These are phyloP conservation scores for Gallirallus australis DNA, from an alignment of 2,797 vertebrate species.

Conservation along the genomic window DNA sequence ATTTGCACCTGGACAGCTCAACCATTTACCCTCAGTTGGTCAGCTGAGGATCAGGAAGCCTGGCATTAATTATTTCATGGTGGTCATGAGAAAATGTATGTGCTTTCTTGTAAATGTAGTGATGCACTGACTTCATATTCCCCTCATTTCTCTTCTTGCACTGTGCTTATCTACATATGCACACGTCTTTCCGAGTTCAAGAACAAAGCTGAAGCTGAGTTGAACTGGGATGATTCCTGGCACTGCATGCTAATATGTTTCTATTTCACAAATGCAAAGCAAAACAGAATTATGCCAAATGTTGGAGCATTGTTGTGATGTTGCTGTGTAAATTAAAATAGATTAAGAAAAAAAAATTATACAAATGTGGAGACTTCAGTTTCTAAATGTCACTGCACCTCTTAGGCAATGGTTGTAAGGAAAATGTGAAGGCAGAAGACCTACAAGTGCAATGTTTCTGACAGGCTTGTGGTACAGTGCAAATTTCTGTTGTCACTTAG, in stretches of 20 bases:
- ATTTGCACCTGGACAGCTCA: neutral
- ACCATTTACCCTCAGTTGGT: neutral
- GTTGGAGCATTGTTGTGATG: neutral
- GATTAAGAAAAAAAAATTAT: conserved; percentile 46
- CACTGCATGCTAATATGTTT: conserved; percentile 31
- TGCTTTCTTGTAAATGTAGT: neutral
- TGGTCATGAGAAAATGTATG: neutral
- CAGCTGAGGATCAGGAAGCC: neutral
- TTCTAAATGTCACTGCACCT: conserved; percentile 66
- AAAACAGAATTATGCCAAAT: conserved; percentile 28
- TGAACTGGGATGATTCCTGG: neutral
- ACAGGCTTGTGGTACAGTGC: conserved; percentile 64
- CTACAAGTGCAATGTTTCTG: conserved; percentile 68
- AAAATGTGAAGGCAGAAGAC: conserved; percentile 72
- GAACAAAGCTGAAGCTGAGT: neutral
- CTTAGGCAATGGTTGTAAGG: conserved; percentile 58
- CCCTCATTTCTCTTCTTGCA: neutral
- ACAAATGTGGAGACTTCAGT: conserved; percentile 66
- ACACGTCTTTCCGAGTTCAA: neutral
- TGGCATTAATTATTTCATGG: neutral
- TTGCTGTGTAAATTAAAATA: conserved; percentile 58
- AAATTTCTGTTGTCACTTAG: conserved; percentile 73
- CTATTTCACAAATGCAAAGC: conserved; percentile 40
- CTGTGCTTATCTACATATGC: neutral
- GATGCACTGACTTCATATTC: neutral